A percentile compares a stretch with the other conserved stretches of the same genome.
Evolutionary conservation across 2,113 vertebrate species (phyloP).

Genomic region (Phodopus roborovskii): DNA sequence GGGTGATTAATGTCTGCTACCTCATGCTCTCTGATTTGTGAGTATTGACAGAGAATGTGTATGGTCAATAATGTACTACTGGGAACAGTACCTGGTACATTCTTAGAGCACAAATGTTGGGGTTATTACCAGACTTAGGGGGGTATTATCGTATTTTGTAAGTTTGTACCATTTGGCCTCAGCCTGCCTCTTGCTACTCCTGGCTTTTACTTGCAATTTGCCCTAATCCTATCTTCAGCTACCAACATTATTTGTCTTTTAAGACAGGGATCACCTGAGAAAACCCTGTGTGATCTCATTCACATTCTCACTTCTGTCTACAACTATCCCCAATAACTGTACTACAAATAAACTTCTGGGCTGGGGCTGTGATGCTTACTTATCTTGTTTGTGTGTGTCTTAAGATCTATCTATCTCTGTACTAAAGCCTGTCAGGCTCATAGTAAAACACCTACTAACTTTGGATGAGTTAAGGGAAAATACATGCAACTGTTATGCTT

Average conservation of each 20-base stretch:
- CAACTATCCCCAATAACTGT: conserved; percentile 51
- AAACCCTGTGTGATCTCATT: conserved; percentile 16
- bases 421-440: conserved; percentile 21
- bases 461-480: neutral
- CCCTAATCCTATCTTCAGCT: neutral
- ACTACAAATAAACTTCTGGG: conserved; percentile 46
- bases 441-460: neutral
- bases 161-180: conserved; percentile 50
- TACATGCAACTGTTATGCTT: conserved; percentile 36
- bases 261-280: conserved; percentile 48
- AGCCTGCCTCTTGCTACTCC: conserved; percentile 49
- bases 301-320: conserved; percentile 47
- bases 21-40: conserved; percentile 42
- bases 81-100: neutral
- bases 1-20: conserved; percentile 27
- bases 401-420: neutral
- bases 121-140: neutral
- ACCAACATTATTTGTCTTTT: conserved; percentile 36
- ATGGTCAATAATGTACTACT: conserved; percentile 31
- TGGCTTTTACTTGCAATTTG: conserved; percentile 53
- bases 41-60: conserved; percentile 35
- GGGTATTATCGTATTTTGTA: conserved; percentile 23
- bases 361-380: conserved; percentile 42
- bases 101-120: conserved; percentile 36
- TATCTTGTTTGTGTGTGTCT: conserved; percentile 19